A percentile compares a stretch with the other conserved stretches of the same genome.
These are phyloP conservation scores for Chauna torquata DNA, from an alignment of 2,113 vertebrate species.

Conservation along the genomic window DNA sequence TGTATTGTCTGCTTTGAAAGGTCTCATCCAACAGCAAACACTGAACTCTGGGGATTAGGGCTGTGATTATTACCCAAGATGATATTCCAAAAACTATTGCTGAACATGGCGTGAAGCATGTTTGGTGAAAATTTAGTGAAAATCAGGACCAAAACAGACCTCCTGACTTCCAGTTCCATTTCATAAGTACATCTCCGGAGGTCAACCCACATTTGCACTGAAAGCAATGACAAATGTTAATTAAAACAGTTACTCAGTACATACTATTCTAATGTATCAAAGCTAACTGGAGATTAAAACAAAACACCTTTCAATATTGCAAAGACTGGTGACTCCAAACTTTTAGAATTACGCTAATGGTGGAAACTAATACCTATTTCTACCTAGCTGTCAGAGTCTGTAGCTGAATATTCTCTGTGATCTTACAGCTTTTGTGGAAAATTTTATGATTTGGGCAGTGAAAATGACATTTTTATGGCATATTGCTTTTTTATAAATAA, in stretches of 20 bases:
- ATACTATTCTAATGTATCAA: not conserved
- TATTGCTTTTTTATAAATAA: slow-evolving; percentile 16
- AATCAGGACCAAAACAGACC: not conserved
- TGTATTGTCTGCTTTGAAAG: not conserved
- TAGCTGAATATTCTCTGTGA: not conserved
- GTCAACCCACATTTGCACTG: not conserved
- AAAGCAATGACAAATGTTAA: not conserved
- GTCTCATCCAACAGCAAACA: not conserved
- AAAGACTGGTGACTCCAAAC: not conserved
- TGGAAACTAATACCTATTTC: not conserved
- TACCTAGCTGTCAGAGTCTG: not conserved
- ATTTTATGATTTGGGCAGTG: not conserved
- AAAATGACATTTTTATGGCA: slow-evolving; percentile 3
- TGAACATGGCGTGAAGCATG: not conserved
- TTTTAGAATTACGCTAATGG: not conserved
- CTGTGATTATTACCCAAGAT: not conserved
- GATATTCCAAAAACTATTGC: not conserved
- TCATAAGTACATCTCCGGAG: not conserved
- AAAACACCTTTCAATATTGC: not conserved
- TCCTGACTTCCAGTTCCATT: not conserved
- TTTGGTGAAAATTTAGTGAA: not conserved
- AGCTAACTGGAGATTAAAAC: not conserved
- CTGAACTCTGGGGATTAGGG: not conserved
- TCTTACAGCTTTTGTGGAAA: not conserved
- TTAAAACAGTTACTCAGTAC: not conserved